Evolutionary conservation across 2,888 invertebrate species (phyloP), one percentile per base, ranked within the genome.

Genomic region (Nipponacmea schrenckii): DNA sequence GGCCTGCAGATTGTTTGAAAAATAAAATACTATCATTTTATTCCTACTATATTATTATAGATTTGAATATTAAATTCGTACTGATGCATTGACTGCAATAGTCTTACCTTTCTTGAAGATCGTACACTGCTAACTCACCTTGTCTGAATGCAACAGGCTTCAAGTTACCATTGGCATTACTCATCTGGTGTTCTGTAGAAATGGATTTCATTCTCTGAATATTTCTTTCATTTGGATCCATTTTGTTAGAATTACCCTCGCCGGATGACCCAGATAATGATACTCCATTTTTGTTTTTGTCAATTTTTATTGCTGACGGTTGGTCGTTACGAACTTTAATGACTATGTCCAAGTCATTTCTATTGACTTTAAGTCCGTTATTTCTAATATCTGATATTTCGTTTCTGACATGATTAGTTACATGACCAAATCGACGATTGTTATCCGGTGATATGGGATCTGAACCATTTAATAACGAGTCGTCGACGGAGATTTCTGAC

Each of bases 141-240:
- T 81, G 83, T 66, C 76, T 80, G 64, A 77, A 82, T 68, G 80
- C 81, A n/a, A 76, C 77, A 31, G 79, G 80, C 68, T 83, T 83
- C 82, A 48, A 15, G n/a, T n/a, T 48, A 4, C n/a, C 48, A 48
- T 48, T n/a, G n/a, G 15, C 48, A 3, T 17, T 17, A 0, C 17
- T 17, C 15, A 15, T 15, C 5, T 5, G 17, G 17, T 48, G 81
- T 81, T 77, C 65, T 78, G 63, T 12, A 82, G 82, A 69, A 80
- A 83, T 27, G 81, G 82, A 50, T 78, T 77, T 17, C 15, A 15
- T 48, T 15, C 48, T 15, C 56, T 50, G 27, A n/a, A n/a, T n/a
- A 44, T 64, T 56, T 56, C 56, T 24, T 31, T 15, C 31, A 27
- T 70, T 62, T 56, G 27, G 20, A 65, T 65, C 24, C 45, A 26